Evolutionary conservation across 2,113 vertebrate genomes (phyloP).

Genomic region (Cyanistes caeruleus): DNA sequence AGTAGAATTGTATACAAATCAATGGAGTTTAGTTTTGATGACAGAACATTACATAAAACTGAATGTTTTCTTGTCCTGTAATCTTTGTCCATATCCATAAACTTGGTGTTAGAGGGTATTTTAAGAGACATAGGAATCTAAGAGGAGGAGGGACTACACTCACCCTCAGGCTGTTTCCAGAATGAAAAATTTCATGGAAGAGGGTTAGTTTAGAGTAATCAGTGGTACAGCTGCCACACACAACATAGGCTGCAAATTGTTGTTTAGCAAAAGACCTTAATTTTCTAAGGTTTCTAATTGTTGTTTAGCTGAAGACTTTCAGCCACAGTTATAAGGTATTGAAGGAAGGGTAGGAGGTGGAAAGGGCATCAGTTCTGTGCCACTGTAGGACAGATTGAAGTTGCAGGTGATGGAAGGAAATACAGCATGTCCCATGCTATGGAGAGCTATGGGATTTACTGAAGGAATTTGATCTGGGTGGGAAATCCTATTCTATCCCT

Average conservation of each 20-base stretch:
- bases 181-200: neutral
- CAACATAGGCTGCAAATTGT: neutral
- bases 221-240: neutral
- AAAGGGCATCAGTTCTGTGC: neutral
- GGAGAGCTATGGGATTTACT: accelerated
- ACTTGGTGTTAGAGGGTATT: neutral
- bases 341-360: neutral
- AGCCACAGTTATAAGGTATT: neutral
- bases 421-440: neutral
- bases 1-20: neutral
- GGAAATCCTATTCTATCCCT: neutral
- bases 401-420: neutral
- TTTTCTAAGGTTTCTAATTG: no score
- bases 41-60: neutral
- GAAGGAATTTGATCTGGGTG: neutral
- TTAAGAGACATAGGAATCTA: neutral
- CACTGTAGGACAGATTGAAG: neutral
- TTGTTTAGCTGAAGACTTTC: neutral
- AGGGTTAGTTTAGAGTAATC: neutral
- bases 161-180: neutral
- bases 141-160: neutral
- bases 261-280: neutral
- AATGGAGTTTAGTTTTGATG: neutral
- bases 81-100: neutral
- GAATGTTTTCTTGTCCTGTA: neutral